These are phyloP conservation scores for Callopanchax toddi DNA, from an alignment of 2,113 vertebrate species.

Conservation along the genomic window DNA sequence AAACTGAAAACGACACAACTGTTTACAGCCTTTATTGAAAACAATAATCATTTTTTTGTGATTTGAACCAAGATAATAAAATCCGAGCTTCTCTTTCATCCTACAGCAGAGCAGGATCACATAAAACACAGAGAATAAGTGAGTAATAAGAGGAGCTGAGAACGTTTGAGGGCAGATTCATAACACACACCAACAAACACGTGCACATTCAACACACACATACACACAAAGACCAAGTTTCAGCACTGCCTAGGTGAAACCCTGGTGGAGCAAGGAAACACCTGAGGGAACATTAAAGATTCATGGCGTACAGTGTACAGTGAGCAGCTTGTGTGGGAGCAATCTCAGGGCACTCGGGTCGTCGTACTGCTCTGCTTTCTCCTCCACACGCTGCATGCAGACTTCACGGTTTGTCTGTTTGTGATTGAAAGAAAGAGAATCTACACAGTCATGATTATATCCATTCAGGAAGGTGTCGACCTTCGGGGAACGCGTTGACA, in stretches of 20 bases:
- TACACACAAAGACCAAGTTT: constrained; percentile 24
- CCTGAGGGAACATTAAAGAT: constrained; percentile 71
- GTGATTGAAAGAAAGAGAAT: constrained; percentile 25
- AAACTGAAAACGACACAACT: no score
- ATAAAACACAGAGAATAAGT: neutral
- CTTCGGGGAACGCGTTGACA: constrained; percentile 74
- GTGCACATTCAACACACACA: constrained; percentile 13
- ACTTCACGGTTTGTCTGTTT: constrained; percentile 1
- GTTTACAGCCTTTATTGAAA: neutral
- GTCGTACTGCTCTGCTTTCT: constrained; percentile 33
- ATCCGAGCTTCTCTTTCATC: neutral
- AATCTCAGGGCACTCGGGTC: constrained; percentile 15
- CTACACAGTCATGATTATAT: constrained; percentile 65
- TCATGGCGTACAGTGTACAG: constrained; percentile 46
- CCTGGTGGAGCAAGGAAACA: constrained; percentile 57
- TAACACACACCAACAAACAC: constrained; percentile 7
- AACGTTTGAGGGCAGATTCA: constrained; percentile 29
- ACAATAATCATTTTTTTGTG: no score
- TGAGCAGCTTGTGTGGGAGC: constrained; percentile 9
- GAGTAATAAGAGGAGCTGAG: neutral
- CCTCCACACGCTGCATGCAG: constrained; percentile 5
- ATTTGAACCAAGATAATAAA: no score
- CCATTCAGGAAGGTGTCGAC: constrained; percentile 73
- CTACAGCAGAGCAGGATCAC: neutral
- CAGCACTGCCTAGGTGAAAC: constrained; percentile 46